Conservation (phyloP, 2,888 invertebrate species). For the Cryptocheilus praepositus region DNA sequence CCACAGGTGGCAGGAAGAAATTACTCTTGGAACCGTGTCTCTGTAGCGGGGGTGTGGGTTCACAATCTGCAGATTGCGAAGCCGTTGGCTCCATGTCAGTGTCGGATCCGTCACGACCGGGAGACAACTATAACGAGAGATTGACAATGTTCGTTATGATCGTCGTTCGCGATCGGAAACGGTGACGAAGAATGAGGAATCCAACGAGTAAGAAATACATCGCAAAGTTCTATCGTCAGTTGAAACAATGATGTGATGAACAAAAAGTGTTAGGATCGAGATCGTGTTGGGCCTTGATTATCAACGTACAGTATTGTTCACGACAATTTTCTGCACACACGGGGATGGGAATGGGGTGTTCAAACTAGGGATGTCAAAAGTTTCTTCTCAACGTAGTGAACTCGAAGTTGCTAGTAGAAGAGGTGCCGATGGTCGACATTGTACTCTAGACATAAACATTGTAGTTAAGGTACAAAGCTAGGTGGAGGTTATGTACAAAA, state of each 20-base stretch:
- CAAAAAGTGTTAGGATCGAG: too few species aligned
- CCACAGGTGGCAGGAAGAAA: conserved; percentile 87
- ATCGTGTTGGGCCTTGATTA: too few species aligned
- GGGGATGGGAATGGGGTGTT: conserved; percentile 18
- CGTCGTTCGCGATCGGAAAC: too few species aligned
- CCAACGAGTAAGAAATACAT: too few species aligned
- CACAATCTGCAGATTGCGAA: conserved; percentile 94
- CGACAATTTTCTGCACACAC: conserved; percentile 20
- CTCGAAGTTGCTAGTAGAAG: conserved; percentile 35
- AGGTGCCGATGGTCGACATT: conserved; percentile 47
- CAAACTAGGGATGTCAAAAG: conserved; percentile 31
- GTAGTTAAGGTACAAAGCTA: not conserved
- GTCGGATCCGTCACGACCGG: conserved; percentile 88
- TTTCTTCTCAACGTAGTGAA: conserved; percentile 36
- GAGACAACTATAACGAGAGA: conserved; percentile 81
- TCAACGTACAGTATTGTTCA: too few species aligned
- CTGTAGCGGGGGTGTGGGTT: conserved; percentile 91
- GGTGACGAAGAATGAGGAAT: too few species aligned
- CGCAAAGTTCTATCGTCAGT: too few species aligned
- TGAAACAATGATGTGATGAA: too few species aligned
- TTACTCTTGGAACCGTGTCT: conserved; percentile 91
- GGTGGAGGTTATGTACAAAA: too few species aligned
- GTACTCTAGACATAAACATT: conserved; percentile 46
- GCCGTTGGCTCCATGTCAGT: conserved; percentile 92
- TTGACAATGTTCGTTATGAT: too few species aligned